Base-by-base conservation (phyloP, 2,113 vertebrate species). In the Mugil cephalus region DNA sequence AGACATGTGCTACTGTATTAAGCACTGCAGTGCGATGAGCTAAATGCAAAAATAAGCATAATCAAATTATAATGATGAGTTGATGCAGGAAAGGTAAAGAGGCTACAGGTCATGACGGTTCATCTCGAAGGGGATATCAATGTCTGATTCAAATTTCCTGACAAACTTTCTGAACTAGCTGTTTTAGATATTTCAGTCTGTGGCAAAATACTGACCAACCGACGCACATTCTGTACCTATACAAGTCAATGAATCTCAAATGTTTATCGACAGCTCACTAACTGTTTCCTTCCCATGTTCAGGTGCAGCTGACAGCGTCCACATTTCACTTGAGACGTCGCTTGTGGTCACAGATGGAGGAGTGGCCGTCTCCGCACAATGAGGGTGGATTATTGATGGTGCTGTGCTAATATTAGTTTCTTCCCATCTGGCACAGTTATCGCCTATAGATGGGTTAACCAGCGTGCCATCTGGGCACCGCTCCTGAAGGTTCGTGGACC, bases 311-410 rank as follows among this genome's bases (percentile, higher is more conserved):
- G 42, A 35, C 35, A 74, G 9, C 53, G 42, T 77, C 19, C 48
- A 51, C 40, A 50, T 74, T 43, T 83, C 24, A 77, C 36, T 60
- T 56, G 36, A 40, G 18, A 38, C 42, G n/a, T 14, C 52, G 43
- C 68, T 71, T 47, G 70, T 63, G 1, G 15, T 24, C 56, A 56
- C 80, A 84, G 78, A 85, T 80, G 79, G 77, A 65, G 60, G 66
- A 77, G 14, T 47, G 46, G 40, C 46, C 58, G 60, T 71, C 74
- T 67, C 62, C 47, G 54, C 71, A 74, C 46, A 39, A 45, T 66
- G 68, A 70, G 19, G 59, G 47, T 67, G 81, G 81, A 85, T 85
- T 84, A 87, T 79, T 82, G 80, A 82, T 77, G 68, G 21, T 45
- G n/a, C 63, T 73, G 64, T 14, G 74, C 54, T 88, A 77, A 78